These are phyloP conservation scores for Gadopsis bispinosus DNA, from an alignment of 2,797 vertebrate genomes.

Conservation along the genomic window DNA sequence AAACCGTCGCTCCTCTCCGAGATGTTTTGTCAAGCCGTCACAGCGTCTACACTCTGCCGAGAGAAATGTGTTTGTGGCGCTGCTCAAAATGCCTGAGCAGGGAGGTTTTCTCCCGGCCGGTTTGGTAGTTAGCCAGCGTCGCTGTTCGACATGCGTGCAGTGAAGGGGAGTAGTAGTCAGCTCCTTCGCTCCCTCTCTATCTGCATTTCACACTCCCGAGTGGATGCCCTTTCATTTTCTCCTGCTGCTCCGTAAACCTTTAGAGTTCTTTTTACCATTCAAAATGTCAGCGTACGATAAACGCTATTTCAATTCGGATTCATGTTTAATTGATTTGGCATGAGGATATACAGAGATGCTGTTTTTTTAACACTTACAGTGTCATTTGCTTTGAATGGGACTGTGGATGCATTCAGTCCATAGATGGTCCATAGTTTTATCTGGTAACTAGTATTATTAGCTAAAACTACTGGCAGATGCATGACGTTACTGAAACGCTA, in stretches of 20 bases:
- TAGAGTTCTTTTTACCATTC: not conserved
- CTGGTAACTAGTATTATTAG: not conserved
- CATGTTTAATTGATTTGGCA: not conserved
- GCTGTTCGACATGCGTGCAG: slow-evolving; percentile 4
- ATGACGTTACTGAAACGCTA: not conserved
- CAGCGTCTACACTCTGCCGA: slow-evolving; percentile 15
- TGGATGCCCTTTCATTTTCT: slow-evolving; percentile 4
- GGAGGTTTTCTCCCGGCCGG: slow-evolving; percentile 11
- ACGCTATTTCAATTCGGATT: not conserved
- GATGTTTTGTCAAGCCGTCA: slow-evolving; percentile 59
- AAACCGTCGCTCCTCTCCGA: slow-evolving; percentile 27
- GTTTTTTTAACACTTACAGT: not conserved
- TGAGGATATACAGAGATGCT: not conserved
- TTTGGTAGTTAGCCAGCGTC: slow-evolving; percentile 18
- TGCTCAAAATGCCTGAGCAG: slow-evolving; percentile 36
- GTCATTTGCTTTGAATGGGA: not conserved
- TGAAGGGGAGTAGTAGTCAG: not conserved
- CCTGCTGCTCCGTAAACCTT: not conserved
- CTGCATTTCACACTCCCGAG: not conserved
- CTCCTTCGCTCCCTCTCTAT: not conserved
- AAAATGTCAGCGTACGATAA: not conserved
- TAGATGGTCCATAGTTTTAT: not conserved
- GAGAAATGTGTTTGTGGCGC: slow-evolving; percentile 39
- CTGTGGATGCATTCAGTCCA: not conserved
- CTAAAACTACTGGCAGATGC: not conserved